Conservation (phyloP, 2,888 invertebrate genomes). For the Odiellus spinosus region DNA sequence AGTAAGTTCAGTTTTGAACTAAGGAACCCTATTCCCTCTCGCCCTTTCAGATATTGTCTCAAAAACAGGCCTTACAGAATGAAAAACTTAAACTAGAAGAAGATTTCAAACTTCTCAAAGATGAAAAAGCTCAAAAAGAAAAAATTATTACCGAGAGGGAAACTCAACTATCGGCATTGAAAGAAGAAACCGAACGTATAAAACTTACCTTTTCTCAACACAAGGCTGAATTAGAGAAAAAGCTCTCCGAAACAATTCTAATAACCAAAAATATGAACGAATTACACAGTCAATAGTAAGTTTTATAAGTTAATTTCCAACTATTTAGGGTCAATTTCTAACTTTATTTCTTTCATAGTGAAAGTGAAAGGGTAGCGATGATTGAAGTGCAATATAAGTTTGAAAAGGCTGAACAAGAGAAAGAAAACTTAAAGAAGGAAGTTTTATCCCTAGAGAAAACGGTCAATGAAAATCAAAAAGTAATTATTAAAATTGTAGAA, state of each 20-base stretch:
- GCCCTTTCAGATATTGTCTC: not conserved
- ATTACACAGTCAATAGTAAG: constrained; percentile 17
- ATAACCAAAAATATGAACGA: constrained; percentile 17
- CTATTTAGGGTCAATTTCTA: too few relatives aligned
- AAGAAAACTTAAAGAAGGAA: too few relatives aligned
- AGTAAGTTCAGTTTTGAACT: too few relatives aligned
- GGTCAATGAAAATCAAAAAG: too few relatives aligned
- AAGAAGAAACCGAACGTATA: constrained; percentile 18
- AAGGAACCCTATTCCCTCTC: too few relatives aligned
- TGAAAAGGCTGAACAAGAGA: too few relatives aligned
- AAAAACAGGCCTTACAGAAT: constrained; percentile 5
- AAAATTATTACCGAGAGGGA: constrained; percentile 14
- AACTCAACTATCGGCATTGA: constrained; percentile 14
- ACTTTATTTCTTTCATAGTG: too few relatives aligned
- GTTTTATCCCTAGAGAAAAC: too few relatives aligned
- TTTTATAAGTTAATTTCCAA: not conserved
- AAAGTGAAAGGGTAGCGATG: too few relatives aligned
- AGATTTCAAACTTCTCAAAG: constrained; percentile 3
- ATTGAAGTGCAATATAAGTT: too few relatives aligned
- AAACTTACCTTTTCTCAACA: constrained; percentile 17
- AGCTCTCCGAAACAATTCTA: constrained; percentile 18
- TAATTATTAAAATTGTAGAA: too few relatives aligned
- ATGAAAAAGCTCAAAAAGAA: constrained; percentile 7
- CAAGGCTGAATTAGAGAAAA: constrained; percentile 16
- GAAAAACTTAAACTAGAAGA: constrained; percentile 7